Evolutionary conservation across 2,888 invertebrate genomes (phyloP).

Genomic region (Megalurothrips usitatus): DNA sequence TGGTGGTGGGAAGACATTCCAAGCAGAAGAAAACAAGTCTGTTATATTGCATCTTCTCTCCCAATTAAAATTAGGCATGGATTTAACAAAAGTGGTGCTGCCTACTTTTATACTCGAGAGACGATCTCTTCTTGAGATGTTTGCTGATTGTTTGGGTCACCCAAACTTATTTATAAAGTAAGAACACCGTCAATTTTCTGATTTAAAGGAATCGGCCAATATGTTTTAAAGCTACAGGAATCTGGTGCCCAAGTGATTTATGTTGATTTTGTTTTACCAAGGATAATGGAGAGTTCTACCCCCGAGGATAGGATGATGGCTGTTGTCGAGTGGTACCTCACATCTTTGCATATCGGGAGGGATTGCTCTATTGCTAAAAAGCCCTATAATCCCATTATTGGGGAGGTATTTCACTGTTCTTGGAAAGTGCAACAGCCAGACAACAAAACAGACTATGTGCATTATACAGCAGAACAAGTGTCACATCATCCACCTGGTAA

Average conservation of each 20-base stretch:
- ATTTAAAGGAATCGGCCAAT: not conserved
- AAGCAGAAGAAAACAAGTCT: slow-evolving; percentile 81
- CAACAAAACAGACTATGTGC: slow-evolving; percentile 34
- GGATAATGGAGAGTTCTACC: slow-evolving; percentile 81
- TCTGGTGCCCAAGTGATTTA: too few relatives aligned
- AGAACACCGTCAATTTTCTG: not conserved
- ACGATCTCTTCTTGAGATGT: slow-evolving; percentile 96
- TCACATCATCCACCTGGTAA: slow-evolving; percentile 96
- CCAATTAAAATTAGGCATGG: slow-evolving; percentile 98
- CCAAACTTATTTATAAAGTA: slow-evolving; percentile 91
- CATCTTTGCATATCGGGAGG: slow-evolving; percentile 95
- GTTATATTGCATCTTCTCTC: slow-evolving; percentile 93
- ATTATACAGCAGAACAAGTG: slow-evolving; percentile 85
- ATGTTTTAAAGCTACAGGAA: not conserved
- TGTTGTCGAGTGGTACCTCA: slow-evolving; percentile 91
- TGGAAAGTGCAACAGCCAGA: slow-evolving; percentile 60
- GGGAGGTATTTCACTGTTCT: slow-evolving; percentile 87
- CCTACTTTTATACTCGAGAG: slow-evolving; percentile 97
- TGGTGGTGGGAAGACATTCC: not conserved
- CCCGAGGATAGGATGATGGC: slow-evolving; percentile 87
- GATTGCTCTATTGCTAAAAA: slow-evolving; percentile 96
- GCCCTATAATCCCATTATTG: slow-evolving; percentile 95
- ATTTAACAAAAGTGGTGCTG: slow-evolving; percentile 94
- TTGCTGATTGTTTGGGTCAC: slow-evolving; percentile 98
- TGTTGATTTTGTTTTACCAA: slow-evolving; percentile 44